Percentiles rank a stretch among this genome's conserved stretches.
phyloP scores from a whole-genome alignment of 2,113 vertebrate genomes.

The Trinectes maculatus region DNA sequence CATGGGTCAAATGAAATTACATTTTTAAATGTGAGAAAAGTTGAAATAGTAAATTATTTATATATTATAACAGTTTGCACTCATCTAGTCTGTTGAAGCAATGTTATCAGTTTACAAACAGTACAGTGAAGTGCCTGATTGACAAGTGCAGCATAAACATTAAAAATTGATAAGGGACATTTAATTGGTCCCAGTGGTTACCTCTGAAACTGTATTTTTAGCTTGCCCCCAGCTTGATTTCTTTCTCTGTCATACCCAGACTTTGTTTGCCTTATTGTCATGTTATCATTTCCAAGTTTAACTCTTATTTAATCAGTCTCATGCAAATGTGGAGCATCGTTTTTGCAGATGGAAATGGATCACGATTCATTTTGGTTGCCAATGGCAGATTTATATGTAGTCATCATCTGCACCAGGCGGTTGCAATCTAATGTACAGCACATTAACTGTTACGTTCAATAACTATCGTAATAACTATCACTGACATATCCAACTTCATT shows the following conservation, averaged over 20 bases:
- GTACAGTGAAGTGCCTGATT: conserved; percentile 41
- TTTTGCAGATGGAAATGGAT: conserved; percentile 61
- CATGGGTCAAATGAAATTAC: conserved; percentile 5
- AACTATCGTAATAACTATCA: conserved; percentile 17
- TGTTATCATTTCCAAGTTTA: conserved; percentile 56
- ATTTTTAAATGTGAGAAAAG: conserved; percentile 7
- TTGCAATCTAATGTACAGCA: conserved; percentile 54
- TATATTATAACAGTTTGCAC: conserved; percentile 1
- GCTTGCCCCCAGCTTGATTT: conserved; percentile 53
- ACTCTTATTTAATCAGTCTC: conserved; percentile 50
- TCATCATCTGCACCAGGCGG: conserved; percentile 38
- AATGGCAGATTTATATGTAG: conserved; percentile 67
- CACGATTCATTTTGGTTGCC: conserved; percentile 58
- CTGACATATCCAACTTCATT: conserved; percentile 25
- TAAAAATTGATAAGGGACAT: conserved; percentile 56
- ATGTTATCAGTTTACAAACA: conserved; percentile 33
- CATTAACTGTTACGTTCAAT: conserved; percentile 44
- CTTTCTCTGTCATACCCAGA: conserved; percentile 50
- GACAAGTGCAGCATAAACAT: conserved; percentile 58
- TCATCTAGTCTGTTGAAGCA: background rate
- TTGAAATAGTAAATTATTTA: background rate
- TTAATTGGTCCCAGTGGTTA: conserved; percentile 67
- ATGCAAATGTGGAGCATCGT: conserved; percentile 40
- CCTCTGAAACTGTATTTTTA: conserved; percentile 46
- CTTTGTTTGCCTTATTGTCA: conserved; percentile 60